A percentile compares a stretch with the other conserved stretches of the same genome.
phyloP scores from a whole-genome alignment of 2,113 vertebrate species.

The Regulus satrapa region DNA sequence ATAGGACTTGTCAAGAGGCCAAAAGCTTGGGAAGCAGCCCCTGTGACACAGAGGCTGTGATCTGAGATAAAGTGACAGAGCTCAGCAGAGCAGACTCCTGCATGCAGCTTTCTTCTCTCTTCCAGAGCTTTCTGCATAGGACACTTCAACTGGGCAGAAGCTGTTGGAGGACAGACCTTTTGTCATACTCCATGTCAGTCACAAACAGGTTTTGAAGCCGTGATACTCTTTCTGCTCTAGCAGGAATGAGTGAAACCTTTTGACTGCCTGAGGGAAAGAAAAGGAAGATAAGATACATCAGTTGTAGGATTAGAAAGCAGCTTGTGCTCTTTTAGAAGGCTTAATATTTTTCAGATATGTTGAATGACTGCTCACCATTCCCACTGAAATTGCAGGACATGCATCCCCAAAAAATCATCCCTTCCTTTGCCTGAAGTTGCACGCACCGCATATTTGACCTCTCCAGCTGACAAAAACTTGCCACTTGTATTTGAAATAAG shows the following conservation, averaged over 20 bases:
- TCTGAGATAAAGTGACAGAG: background rate
- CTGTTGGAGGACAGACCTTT: background rate
- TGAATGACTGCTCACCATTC: background rate
- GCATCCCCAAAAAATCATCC: background rate
- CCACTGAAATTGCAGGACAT: background rate
- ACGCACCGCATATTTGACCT: background rate
- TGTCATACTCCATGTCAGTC: background rate
- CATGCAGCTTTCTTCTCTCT: accelerated
- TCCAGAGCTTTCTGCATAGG: background rate
- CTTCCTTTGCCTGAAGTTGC: background rate
- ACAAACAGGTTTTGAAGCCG: background rate
- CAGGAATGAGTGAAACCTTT: background rate
- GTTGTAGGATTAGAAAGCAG: background rate
- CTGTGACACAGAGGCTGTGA: background rate
- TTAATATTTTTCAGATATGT: background rate
- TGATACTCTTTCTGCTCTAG: background rate
- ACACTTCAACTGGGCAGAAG: background rate
- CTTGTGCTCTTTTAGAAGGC: background rate
- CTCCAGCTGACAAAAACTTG: background rate
- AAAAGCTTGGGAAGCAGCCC: background rate
- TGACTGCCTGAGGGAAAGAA: background rate
- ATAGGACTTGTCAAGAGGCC: slow-evolving; percentile 18
- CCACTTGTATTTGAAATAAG: background rate
- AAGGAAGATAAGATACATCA: background rate
- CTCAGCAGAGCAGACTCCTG: background rate